Base-by-base conservation (phyloP, 2,888 invertebrate species). In the Metacarcinus magister region DNA sequence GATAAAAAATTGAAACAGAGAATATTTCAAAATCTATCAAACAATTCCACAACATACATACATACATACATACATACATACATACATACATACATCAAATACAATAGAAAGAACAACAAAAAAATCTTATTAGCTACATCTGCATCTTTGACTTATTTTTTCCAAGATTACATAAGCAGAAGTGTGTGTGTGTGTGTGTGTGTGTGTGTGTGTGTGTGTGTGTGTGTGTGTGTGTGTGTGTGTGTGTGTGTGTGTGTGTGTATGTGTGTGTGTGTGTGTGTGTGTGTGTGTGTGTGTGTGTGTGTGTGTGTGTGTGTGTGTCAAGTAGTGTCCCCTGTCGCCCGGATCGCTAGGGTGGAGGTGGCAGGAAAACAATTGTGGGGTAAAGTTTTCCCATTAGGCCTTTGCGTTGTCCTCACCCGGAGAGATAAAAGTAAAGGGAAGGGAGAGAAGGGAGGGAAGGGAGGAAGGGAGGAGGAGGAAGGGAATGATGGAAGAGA, bases 321-420 rank as follows among this genome's bases (percentile, higher is more conserved):
- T 82, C n/a, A 82, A 60, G 60, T 60, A 60, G 4, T 23, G 23
- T 23, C 60, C 60, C 60, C 19, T 60, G 60, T 60, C 60, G 3
- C 60, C 54, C 60, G 60, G 60, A 60, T 60, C 60, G 23, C 60
- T 23, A 23, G 60, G 60, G 60, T 60, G 60, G 60, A 60, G 91
- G 39, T n/a, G 10, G 44, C 39, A 91, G 23, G 92, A 92, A 92
- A 92, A 92, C 92, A 92, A 92, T 92, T 48, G 92, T 43, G 44
- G 92, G 44, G 90, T 13, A 92, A 92, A 92, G 46, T 92, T 92
- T 92, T 92, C 92, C 46, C 92, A 92, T 92, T 92, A 92, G 92
- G 23, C 92, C 92, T 46, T 5, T 8, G 46, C 28, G 92, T 43
- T 46, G 92, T 46, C 92, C 92, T 92, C 92, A 92, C 46, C 48